Base-by-base conservation (phyloP, 2,113 vertebrate species). In the Rhipidura dahli region DNA sequence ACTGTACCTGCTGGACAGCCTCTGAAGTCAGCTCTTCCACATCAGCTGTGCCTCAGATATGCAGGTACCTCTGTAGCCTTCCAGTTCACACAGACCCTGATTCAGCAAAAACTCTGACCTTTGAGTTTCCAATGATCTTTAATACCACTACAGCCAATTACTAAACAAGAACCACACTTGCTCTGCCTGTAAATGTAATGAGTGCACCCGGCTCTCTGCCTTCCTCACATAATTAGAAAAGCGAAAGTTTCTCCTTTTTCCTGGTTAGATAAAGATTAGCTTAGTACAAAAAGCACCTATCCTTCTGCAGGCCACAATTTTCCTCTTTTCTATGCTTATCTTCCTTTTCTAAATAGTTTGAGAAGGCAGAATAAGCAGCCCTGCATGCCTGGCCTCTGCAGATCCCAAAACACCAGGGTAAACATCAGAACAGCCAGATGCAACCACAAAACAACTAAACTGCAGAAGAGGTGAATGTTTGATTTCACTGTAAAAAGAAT, bases 91-190 rank as follows among this genome's bases (percentile, higher is more conserved):
- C 10, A 79, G 54, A 69, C 70, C 33, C 54, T 33, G 78, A 93
- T 75, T 85, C 68, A 86, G 79, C 82, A 90, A 61, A 65, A 83
- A 14, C 35, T 30, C 50, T 77, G 87, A 93, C 92, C 93, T 96
- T 92, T 94, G 82, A 90, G 27, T 66, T 94, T 84, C 70, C 50
- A 70, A 77, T 83, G 65, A 93, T 45, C 84, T 77, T 73, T 72
- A 72, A 89, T 87, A 91, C 1, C 19, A 51, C 64, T 56, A 56
- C 51, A 86, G 64, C 44, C 79, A 90, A 60, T 37, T 93, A 78
- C 54, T 73, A 86, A 94, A 15, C 22, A 84, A 66, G 63, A 70
- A 47, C 47, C 20, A 44, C 15, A 44, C 13, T 85, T 42, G 45
- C 1, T 1, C 63, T 73, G 39, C 35, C 50, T 39, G 30, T 65